Percentiles rank a stretch among this genome's conserved stretches.
Evolutionary conservation across 2,113 vertebrate species (phyloP).

Genomic region (Vimba vimba): DNA sequence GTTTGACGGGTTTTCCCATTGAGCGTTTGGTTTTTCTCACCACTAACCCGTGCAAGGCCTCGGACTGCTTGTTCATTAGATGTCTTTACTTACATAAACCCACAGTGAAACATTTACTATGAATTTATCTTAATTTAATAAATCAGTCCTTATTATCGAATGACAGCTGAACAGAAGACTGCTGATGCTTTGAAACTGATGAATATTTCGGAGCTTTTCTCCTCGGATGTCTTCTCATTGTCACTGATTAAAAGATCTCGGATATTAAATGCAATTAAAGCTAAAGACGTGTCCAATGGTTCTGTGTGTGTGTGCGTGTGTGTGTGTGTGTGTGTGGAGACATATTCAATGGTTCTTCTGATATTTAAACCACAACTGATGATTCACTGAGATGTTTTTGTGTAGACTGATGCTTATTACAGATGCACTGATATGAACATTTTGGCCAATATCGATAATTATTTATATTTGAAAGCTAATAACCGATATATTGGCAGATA

Average conservation of each 20-base stretch:
- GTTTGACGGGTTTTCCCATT: background rate
- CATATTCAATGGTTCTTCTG: no score
- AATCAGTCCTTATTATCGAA: background rate
- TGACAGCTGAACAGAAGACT: background rate
- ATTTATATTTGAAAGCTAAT: no score
- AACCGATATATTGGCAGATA: no score
- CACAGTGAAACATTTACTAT: background rate
- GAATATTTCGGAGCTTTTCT: background rate
- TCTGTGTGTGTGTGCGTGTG: background rate
- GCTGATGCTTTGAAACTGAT: background rate
- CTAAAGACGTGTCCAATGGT: background rate
- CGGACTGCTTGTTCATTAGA: background rate
- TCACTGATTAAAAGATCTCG: background rate
- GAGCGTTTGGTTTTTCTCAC: background rate
- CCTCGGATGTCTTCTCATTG: background rate
- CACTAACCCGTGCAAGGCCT: background rate
- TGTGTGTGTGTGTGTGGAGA: no score
- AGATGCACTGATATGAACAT: no score
- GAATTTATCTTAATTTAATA: background rate
- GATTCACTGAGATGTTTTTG: background rate
- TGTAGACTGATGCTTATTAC: background rate
- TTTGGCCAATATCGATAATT: no score
- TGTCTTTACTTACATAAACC: background rate
- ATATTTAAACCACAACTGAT: background rate
- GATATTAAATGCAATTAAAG: slow-evolving; percentile 1